Percentiles rank a stretch among this genome's conserved stretches.
Conservation (phyloP, 2,888 invertebrate species). For the Lutraria lutraria region DNA sequence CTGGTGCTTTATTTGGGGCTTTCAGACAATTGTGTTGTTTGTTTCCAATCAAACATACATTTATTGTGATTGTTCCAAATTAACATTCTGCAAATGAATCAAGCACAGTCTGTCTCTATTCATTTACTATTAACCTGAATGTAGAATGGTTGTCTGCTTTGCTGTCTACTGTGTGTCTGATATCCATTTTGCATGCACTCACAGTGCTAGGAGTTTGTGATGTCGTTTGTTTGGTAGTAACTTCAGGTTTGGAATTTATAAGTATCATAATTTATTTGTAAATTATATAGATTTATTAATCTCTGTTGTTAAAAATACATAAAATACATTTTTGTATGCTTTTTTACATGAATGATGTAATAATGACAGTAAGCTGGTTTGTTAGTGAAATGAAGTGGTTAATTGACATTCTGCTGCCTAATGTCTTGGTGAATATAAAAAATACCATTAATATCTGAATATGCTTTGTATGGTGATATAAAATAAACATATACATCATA, state of each 20-base stretch:
- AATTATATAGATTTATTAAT: background rate
- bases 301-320: too few relatives aligned
- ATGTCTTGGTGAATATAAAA: too few relatives aligned
- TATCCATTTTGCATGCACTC: background rate
- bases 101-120: background rate
- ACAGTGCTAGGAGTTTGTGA: background rate
- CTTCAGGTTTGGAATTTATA: background rate
- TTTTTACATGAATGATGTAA: too few relatives aligned
- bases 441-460: too few relatives aligned
- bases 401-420: too few relatives aligned
- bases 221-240: background rate
- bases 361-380: too few relatives aligned
- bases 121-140: background rate
- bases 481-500: too few relatives aligned
- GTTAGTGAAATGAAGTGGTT: too few relatives aligned
- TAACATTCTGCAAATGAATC: slow-evolving; percentile 2
- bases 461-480: too few relatives aligned
- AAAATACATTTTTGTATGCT: too few relatives aligned
- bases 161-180: background rate
- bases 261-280: background rate
- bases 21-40: background rate
- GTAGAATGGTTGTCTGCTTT: background rate
- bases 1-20: background rate
- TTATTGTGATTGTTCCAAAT: slow-evolving; percentile 17
- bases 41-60: background rate